These are phyloP conservation scores for Echiichthys vipera DNA, from an alignment of 2,797 vertebrate genomes.

Conservation along the genomic window DNA sequence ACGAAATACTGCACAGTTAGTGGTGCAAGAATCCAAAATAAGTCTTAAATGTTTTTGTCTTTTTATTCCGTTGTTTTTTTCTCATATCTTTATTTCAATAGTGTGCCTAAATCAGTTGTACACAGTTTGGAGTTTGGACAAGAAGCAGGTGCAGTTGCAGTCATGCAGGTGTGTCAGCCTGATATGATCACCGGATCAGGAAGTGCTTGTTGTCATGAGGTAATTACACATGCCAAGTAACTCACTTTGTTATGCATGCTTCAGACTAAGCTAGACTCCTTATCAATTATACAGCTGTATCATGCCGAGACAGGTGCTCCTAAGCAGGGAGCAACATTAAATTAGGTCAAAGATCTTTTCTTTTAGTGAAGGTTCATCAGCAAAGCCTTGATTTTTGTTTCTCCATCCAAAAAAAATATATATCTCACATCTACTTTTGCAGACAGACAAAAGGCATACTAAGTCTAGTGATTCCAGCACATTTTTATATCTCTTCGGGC, in stretches of 20 bases:
- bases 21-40: neutral
- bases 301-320: neutral
- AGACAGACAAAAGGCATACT: neutral
- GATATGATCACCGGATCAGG: slow-evolving; percentile 55
- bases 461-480: slow-evolving; percentile 1
- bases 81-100: neutral
- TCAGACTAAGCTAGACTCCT: slow-evolving; percentile 32
- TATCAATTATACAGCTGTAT: slow-evolving; percentile 42
- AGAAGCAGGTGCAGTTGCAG: slow-evolving; percentile 47
- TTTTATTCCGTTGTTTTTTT: neutral
- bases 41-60: neutral
- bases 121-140: slow-evolving; percentile 11
- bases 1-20: neutral
- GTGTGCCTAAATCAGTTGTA: neutral
- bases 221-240: slow-evolving; percentile 81
- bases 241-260: slow-evolving; percentile 69
- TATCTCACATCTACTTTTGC: neutral
- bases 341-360: slow-evolving; percentile 1
- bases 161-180: slow-evolving; percentile 39
- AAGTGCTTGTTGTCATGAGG: slow-evolving; percentile 78
- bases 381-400: too few relatives aligned
- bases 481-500: slow-evolving; percentile 9
- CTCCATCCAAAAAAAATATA: too few relatives aligned
- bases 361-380: slow-evolving; percentile 1
- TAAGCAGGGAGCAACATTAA: neutral